Evolutionary conservation across 2,888 invertebrate species (phyloP), one percentile per base, ranked within the genome.

Genomic region (Dichetophora obliterata): DNA sequence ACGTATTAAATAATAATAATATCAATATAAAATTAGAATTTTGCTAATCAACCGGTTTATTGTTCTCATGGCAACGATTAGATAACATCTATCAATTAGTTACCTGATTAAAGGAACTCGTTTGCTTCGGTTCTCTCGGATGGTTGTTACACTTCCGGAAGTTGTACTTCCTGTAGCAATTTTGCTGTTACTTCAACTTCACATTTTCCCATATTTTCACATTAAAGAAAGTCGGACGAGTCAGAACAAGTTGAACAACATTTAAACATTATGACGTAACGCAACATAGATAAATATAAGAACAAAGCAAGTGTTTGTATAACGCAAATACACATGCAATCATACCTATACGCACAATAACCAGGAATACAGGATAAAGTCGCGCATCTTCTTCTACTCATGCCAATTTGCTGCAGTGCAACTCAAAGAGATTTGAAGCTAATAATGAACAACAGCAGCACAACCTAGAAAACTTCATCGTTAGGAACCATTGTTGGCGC

Each of bases 151-250:
- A 63, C 48, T 73, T 73, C 65, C 73, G 73, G 73, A 73, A 73
- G 61, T 73, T 50, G 48, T 5, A 63, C 65, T 73, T 73, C 73
- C 73, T 73, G 73, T 63, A 27, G 65, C 52, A 65, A 48, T 65
- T 73, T 52, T 27, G 34, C 19, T 48, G 52, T 43, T 43, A 6
- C 50, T 48, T 8, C 37, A 43, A 48, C 73, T 63, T 63, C 27
- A 52, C 34, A 50, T 73, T 63, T 61, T 61, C 50, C 34, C 50
- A 31, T 31, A 48, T 37, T 16, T 59, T n/a, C 37, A 16, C 69
- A 27, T 4, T 5, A 1, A 43, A 43, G 43, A 43, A 43, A 43
- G 11, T 43, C 11, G 14, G 50, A 68, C 24, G 11, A 34, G n/a
- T 34, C 3, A 16, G 2, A 68, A 68, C 68, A 68, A 68, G 14